Base-by-base conservation (phyloP, 2,888 invertebrate species). In the Pteria penguin region DNA sequence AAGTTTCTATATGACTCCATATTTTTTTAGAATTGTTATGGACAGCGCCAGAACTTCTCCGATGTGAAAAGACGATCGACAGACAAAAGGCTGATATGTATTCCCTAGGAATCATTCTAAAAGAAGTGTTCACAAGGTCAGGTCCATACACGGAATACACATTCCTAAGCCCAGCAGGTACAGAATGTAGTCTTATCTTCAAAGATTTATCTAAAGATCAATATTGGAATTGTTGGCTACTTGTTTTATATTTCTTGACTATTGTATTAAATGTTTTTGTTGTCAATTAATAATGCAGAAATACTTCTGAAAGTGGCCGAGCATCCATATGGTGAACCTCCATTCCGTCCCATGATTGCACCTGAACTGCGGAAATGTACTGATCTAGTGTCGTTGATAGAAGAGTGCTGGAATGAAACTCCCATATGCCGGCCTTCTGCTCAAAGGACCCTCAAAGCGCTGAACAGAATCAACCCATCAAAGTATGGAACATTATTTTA, bases 321-420 rank as follows among this genome's bases (percentile, higher is more conserved):
- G 8, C 78, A 81, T 0, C 67, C 72, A 2, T 54, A 70, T 31
- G 82, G 81, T 0, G 36, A 73, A n/a, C 71, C 78, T 32, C 54
- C 76, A 0, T 86, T 89, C 70, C 79, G 88, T 4, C 89, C 88
- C 11, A 76, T 82, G 45, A 36, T 89, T n/a, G 74, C 82, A 5
- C 55, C 81, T 24, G 86, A 87, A 36, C 63, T 84, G n/a, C 82
- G 79, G 4, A 81, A 84, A 36, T 80, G 83, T 55, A 70, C 76
- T 8, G 88, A 89, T 1, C 76, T 89, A 22, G 77, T 77, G 11
- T 72, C 83, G 4, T 82, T 89, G 54, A 84, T 88, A 27, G 82
- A 78, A 11, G 87, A 86, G 31, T 86, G 88, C 66, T 90, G 90
- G 90, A 73, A 77, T 8, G 90, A 90, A 45, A 87, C 88, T 8